Conservation (phyloP, 2,113 vertebrate species). For the Antechinus flavipes region DNA sequence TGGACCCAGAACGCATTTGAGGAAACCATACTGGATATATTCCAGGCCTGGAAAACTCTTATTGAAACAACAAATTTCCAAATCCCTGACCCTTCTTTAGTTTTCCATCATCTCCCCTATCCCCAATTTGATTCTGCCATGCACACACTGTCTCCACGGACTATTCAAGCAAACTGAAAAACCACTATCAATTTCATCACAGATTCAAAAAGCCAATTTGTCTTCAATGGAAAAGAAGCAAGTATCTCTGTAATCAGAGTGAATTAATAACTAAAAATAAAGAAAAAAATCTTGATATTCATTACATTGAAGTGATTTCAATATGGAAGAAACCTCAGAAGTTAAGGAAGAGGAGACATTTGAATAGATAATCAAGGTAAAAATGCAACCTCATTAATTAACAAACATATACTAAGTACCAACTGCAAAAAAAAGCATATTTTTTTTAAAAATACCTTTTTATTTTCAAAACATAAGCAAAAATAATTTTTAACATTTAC, state of each 20-base stretch:
- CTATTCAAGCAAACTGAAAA: neutral
- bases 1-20: conserved; percentile 6
- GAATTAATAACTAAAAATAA: neutral
- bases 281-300: neutral
- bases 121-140: neutral
- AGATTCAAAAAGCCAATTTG: neutral
- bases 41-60: conserved; percentile 59
- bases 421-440: neutral
- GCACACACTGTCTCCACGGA: neutral
- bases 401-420: neutral
- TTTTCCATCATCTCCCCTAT: neutral
- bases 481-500: too few relatives aligned
- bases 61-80: conserved; percentile 45
- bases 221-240: neutral
- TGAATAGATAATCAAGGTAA: neutral
- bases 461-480: too few relatives aligned
- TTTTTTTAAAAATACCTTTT: too few relatives aligned
- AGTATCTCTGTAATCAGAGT: neutral
- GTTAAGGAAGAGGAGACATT: neutral
- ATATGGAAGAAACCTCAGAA: neutral
- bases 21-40: conserved; percentile 52
- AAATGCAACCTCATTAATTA: neutral
- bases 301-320: neutral
- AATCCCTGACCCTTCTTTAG: neutral
- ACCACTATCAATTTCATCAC: neutral